A percentile compares a stretch with the other conserved stretches of the same genome.
Evolutionary conservation across 2,888 invertebrate genomes (phyloP).

Genomic region (Leptodirus hochenwartii): DNA sequence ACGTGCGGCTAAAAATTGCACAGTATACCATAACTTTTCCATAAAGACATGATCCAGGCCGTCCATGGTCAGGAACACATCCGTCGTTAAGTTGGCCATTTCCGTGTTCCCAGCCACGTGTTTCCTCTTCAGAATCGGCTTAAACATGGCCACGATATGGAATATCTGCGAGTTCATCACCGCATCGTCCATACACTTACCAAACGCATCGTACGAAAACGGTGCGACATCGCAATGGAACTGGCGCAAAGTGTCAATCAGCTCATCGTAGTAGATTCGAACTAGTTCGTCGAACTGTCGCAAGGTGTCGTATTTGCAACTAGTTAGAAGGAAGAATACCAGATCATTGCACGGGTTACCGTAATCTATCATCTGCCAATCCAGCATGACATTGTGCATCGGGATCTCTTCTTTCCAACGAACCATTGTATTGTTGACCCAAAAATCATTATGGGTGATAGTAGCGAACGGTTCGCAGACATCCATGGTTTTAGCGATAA

Average conservation of each 20-base stretch:
- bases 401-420: slow-evolving; percentile 19
- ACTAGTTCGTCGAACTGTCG: slow-evolving; percentile 28
- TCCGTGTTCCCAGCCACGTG: no score
- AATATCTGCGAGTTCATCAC: slow-evolving; percentile 22
- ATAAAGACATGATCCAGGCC: no score
- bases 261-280: slow-evolving; percentile 28
- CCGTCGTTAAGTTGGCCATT: no score
- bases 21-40: no score
- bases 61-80: no score
- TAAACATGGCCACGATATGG: slow-evolving; percentile 27
- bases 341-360: slow-evolving; percentile 32
- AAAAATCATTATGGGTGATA: slow-evolving; percentile 34
- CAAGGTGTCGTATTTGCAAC: slow-evolving; percentile 25
- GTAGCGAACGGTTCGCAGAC: slow-evolving; percentile 30
- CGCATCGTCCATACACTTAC: slow-evolving; percentile 22
- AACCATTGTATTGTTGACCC: slow-evolving; percentile 39
- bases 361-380: slow-evolving; percentile 35
- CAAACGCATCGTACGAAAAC: slow-evolving; percentile 24
- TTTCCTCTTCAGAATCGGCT: slow-evolving; percentile 23
- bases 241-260: slow-evolving; percentile 19
- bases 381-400: slow-evolving; percentile 32
- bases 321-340: slow-evolving; percentile 32
- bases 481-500: slow-evolving; percentile 14
- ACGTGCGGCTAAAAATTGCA: no score
- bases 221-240: slow-evolving; percentile 16